Percentiles rank a stretch among this genome's conserved stretches.
phyloP scores from a whole-genome alignment of 2,113 vertebrate species.

The Ophiodon elongatus region DNA sequence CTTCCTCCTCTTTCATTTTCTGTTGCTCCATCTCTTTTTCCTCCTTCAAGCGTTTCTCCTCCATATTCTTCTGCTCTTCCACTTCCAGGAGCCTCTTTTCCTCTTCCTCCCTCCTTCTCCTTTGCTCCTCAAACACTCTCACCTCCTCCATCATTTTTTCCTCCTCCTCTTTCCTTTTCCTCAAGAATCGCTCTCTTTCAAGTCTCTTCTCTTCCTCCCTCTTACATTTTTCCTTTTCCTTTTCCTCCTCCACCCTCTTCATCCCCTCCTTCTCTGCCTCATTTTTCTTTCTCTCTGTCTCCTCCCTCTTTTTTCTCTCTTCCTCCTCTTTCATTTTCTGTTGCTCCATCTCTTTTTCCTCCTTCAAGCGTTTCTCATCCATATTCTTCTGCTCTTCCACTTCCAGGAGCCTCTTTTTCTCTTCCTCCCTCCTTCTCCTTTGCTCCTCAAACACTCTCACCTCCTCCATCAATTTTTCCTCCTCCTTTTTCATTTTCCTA shows the following conservation, averaged over 20 bases:
- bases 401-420: slow-evolving; percentile 47
- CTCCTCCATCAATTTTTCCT: slow-evolving; percentile 50
- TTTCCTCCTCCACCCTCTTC: slow-evolving; percentile 56
- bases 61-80: slow-evolving; percentile 43
- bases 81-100: slow-evolving; percentile 50
- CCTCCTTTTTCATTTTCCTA: slow-evolving; percentile 54
- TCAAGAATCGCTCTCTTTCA: slow-evolving; percentile 57
- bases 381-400: slow-evolving; percentile 53
- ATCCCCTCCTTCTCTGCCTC: slow-evolving; percentile 9
- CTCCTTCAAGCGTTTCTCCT: slow-evolving; percentile 32
- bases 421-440: slow-evolving; percentile 40
- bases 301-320: slow-evolving; percentile 60
- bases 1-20: slow-evolving; percentile 40
- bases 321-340: slow-evolving; percentile 44
- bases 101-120: slow-evolving; percentile 44
- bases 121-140: slow-evolving; percentile 55
- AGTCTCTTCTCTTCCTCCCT: slow-evolving; percentile 59
- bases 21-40: slow-evolving; percentile 31
- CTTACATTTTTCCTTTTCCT: slow-evolving; percentile 38
- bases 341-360: slow-evolving; percentile 34
- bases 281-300: slow-evolving; percentile 27
- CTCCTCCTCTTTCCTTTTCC: slow-evolving; percentile 54
- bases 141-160: slow-evolving; percentile 47
- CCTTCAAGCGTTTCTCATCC: slow-evolving; percentile 27
- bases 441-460: slow-evolving; percentile 55